These are phyloP conservation scores for Chloroceryle aenea DNA, from an alignment of 2,113 vertebrate genomes.

Conservation along the genomic window DNA sequence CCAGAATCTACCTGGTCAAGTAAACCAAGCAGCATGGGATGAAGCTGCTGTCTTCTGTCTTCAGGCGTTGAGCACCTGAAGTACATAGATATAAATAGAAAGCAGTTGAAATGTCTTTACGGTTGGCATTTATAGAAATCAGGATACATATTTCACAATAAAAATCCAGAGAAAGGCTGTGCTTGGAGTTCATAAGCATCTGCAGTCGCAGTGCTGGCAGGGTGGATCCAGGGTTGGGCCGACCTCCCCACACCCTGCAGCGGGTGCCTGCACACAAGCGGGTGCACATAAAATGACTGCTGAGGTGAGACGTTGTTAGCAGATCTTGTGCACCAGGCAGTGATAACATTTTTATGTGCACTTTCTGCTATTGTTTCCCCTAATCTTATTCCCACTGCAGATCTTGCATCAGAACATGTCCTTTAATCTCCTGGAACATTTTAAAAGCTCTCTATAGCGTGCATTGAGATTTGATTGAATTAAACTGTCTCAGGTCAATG, in stretches of 20 bases:
- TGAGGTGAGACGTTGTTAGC: not conserved
- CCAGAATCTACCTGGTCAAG: not conserved
- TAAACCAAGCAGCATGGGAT: not conserved
- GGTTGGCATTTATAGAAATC: not conserved
- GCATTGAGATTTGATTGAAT: not conserved
- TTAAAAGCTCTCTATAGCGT: not conserved
- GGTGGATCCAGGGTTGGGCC: not conserved
- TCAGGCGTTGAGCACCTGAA: not conserved
- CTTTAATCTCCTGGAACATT: not conserved
- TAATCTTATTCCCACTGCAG: not conserved
- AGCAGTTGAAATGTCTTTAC: not conserved
- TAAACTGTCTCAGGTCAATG: not conserved
- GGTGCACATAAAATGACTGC: not conserved
- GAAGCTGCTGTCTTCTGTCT: not conserved
- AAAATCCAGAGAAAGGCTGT: not conserved
- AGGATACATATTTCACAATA: not conserved
- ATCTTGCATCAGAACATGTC: not conserved
- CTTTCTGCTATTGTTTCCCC: not conserved
- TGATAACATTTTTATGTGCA: fast-evolving
- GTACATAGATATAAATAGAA: not conserved
- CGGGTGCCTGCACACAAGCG: not conserved
- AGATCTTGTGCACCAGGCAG: not conserved
- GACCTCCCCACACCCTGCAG: not conserved
- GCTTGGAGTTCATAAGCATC: not conserved
- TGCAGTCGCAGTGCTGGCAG: fast-evolving